Conservation (phyloP, 2,888 invertebrate genomes). For the Chrysodeixis includens region DNA sequence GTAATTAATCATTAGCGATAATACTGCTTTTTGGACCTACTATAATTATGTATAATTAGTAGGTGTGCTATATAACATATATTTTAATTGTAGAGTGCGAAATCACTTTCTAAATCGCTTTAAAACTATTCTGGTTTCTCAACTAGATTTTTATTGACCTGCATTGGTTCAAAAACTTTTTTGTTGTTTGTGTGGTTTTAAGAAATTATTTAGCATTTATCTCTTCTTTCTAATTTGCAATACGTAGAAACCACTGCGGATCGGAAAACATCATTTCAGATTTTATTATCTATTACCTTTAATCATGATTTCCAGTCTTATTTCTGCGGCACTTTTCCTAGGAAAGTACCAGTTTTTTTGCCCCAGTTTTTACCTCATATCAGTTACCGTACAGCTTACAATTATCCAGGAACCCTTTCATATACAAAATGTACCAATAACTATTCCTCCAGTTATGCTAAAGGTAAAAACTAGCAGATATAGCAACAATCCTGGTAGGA, state of each 20-base stretch:
- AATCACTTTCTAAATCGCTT: slow-evolving; percentile 21
- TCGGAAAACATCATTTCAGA: too few species aligned
- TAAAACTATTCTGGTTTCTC: neutral
- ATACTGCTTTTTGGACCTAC: slow-evolving; percentile 3
- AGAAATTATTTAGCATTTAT: neutral
- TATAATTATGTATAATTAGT: slow-evolving; percentile 46
- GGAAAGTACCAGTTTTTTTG: too few species aligned
- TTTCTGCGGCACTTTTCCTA: too few species aligned
- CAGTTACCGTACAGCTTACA: too few species aligned
- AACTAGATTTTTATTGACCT: neutral
- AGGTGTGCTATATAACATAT: slow-evolving; percentile 25
- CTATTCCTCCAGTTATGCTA: slow-evolving; percentile 2
- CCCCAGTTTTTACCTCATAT: too few species aligned
- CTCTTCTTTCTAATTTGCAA: too few species aligned
- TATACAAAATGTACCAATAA: neutral
- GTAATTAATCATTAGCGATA: slow-evolving; percentile 36
- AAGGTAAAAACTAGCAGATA: slow-evolving; percentile 49
- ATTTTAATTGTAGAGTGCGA: neutral
- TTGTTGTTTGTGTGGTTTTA: neutral
- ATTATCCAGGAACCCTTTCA: too few species aligned
- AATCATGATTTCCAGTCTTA: too few species aligned
- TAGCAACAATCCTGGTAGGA: slow-evolving; percentile 23
- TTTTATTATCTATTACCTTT: too few species aligned
- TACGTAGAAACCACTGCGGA: too few species aligned
- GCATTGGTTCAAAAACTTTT: neutral